Evolutionary conservation across 2,113 vertebrate species (phyloP), one percentile per base, ranked within the genome.

Genomic region (Pteruthius melanotis): DNA sequence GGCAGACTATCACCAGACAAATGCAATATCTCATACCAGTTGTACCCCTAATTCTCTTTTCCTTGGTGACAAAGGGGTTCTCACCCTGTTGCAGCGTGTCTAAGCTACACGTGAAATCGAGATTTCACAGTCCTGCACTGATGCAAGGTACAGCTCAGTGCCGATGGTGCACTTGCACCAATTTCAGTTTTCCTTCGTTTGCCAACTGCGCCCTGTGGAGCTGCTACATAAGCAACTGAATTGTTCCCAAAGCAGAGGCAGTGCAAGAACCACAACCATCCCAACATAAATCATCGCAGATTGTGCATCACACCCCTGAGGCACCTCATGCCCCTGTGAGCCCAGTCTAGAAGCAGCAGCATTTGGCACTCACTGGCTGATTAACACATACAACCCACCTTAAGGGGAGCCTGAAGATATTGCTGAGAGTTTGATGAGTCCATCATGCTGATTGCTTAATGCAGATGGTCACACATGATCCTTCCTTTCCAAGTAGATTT

Each of bases 41-140:
- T 83, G 49, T 49, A 57, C 57, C 68, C 57, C 40, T 49, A 61
- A 37, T 57, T 84, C 30, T 71, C 49, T 60, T 71, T 33, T 64
- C 60, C 45, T 57, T 69, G 15, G 49, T 35, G 7, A 40, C 0
- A 4, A 53, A 93, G 18, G 16, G 13, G 40, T 65, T 76, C 66
- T 95, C 45, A 85, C 26, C 37, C 45, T 57, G 26, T 49, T 83
- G 57, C 54, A 85, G 57, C 49, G 49, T n/a, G 54, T 45, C 50
- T 92, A 59, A 80, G 50, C 37, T 45, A 13, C 70, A 94, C 90
- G 75, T 92, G 94, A 90, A 91, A 93, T 11, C 7, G 40, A 23
- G 57, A 69, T 96, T 95, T 93, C 88, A 86, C 54, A 92, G 79
- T 33, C 56, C 83, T 85, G 54, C 57, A 54, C 54, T 93, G 92